Percentiles rank a stretch among this genome's conserved stretches.
Evolutionary conservation across 1,140 invertebrate species (phyloP).

Genomic region (Platorchestia sp.): DNA sequence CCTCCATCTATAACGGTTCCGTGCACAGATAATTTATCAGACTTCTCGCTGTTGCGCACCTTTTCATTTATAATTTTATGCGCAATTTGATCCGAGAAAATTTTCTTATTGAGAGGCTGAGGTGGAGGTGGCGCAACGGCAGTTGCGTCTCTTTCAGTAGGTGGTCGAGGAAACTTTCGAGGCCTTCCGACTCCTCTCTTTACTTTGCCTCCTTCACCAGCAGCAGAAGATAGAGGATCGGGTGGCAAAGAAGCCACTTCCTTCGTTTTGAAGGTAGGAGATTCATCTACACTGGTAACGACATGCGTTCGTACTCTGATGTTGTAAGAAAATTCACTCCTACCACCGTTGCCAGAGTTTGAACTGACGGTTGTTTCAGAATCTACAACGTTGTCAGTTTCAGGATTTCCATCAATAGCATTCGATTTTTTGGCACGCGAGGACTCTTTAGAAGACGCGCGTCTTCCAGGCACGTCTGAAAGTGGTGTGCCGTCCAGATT

Average conservation of each 20-base stretch:
- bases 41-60: slow-evolving; percentile 67
- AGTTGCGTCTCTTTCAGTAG: slow-evolving; percentile 42
- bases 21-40: slow-evolving; percentile 67
- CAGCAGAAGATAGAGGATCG: slow-evolving; percentile 76
- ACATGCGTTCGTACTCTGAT: neutral
- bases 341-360: neutral
- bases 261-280: neutral
- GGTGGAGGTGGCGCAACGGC: slow-evolving; percentile 58
- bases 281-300: neutral
- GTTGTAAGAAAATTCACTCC: neutral
- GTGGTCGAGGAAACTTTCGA: slow-evolving; percentile 63
- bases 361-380: neutral
- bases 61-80: slow-evolving; percentile 68
- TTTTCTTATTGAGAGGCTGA: slow-evolving; percentile 63
- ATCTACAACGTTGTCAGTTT: neutral
- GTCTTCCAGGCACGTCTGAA: slow-evolving; percentile 32
- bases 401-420: neutral
- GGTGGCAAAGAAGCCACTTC: slow-evolving; percentile 84
- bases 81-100: slow-evolving; percentile 66
- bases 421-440: neutral
- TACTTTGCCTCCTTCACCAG: slow-evolving; percentile 33
- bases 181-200: slow-evolving; percentile 65
- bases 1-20: slow-evolving; percentile 59
- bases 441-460: neutral
- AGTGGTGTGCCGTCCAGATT: neutral